phyloP scores from a whole-genome alignment of 2,797 vertebrate species.

The Pseudochaenichthys georgianus region DNA sequence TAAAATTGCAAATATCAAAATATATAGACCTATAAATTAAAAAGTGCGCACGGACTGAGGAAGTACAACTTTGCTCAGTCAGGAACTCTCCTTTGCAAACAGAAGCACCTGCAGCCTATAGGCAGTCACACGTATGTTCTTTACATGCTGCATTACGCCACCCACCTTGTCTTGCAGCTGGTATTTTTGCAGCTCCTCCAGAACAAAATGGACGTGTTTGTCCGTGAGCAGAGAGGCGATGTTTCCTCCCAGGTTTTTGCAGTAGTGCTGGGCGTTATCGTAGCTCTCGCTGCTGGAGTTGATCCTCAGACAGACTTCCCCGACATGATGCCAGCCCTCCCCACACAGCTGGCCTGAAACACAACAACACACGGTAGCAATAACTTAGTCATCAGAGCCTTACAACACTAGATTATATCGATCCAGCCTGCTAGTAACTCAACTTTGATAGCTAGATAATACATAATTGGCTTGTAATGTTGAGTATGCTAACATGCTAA shows the following conservation, averaged over 20 bases:
- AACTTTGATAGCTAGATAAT: not conserved
- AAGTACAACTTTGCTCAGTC: no score
- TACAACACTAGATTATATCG: no score
- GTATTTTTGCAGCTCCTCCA: slow-evolving; percentile 94
- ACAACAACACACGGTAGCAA: slow-evolving; percentile 21
- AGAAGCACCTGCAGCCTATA: no score
- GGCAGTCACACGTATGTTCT: not conserved
- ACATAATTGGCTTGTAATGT: not conserved
- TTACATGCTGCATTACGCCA: not conserved
- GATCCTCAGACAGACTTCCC: slow-evolving; percentile 92
- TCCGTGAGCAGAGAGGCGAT: slow-evolving; percentile 93
- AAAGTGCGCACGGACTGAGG: no score
- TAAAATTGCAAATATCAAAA: no score
- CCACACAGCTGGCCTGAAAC: slow-evolving; percentile 90
- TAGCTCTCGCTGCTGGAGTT: slow-evolving; percentile 95
- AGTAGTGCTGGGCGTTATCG: slow-evolving; percentile 95
- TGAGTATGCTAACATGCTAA: not conserved
- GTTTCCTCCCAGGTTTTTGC: slow-evolving; percentile 95
- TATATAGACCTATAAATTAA: no score
- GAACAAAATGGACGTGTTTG: slow-evolving; percentile 93
- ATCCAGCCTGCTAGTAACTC: not conserved
- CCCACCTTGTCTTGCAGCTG: slow-evolving; percentile 89
- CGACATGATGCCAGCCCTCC: slow-evolving; percentile 92
- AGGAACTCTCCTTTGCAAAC: no score
- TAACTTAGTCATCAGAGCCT: not conserved